Percentiles rank a stretch among this genome's conserved stretches.
phyloP scores from a whole-genome alignment of 1,140 invertebrate species.

The Drosophila subpulchrella region DNA sequence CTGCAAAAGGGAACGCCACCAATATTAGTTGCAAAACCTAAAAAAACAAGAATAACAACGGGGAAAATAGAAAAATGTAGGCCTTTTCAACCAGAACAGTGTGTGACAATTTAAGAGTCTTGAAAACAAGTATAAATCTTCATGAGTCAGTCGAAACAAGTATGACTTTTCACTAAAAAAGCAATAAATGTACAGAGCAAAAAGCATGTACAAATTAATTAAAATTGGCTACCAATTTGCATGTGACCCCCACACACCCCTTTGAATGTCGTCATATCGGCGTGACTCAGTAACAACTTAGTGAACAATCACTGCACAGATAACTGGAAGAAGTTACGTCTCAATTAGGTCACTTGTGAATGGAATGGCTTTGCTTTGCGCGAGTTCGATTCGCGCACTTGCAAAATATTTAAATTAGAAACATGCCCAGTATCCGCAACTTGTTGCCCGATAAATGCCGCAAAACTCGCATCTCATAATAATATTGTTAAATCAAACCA shows the following conservation, averaged over 20 bases:
- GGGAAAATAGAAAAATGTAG: not conserved
- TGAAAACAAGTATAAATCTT: conserved; percentile 38
- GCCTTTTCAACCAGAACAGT: conserved; percentile 39
- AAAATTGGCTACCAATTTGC: conserved; percentile 39
- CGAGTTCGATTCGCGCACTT: conserved; percentile 5
- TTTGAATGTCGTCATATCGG: conserved; percentile 26
- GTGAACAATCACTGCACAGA: conserved; percentile 22
- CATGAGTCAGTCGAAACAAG: conserved; percentile 30
- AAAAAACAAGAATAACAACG: conserved; percentile 1
- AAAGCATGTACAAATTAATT: conserved; percentile 25
- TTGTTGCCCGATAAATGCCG: conserved; percentile 60
- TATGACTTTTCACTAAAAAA: conserved; percentile 37
- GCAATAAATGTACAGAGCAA: not conserved
- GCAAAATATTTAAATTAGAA: conserved; percentile 76
- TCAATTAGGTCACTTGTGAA: conserved; percentile 69
- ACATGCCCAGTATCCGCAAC: conserved; percentile 61
- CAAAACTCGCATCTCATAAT: conserved; percentile 38
- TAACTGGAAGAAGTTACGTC: conserved; percentile 30
- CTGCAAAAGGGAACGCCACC: conserved; percentile 40
- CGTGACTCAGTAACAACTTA: conserved; percentile 21
- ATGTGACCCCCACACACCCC: conserved; percentile 14
- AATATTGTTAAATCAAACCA: conserved; percentile 57
- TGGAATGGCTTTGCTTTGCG: conserved; percentile 8
- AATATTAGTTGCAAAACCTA: conserved; percentile 32
- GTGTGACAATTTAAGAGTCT: conserved; percentile 52